A percentile compares a stretch with the other conserved stretches of the same genome.
These are phyloP conservation scores for Apamea sordens DNA, from an alignment of 2,888 invertebrate genomes.

Conservation along the genomic window DNA sequence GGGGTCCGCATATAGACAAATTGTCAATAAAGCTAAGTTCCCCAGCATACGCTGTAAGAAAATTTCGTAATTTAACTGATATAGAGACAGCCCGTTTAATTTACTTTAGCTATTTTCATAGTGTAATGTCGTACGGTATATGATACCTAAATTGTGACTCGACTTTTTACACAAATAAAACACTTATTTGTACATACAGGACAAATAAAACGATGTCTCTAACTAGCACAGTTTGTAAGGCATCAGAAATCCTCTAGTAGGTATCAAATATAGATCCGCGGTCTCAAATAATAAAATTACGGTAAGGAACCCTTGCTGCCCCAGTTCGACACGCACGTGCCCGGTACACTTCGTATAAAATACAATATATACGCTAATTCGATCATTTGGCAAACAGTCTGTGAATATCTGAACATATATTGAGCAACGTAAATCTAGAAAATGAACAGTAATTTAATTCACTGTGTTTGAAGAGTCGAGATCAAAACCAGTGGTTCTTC, in stretches of 20 bases:
- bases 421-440: neutral
- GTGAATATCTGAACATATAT: neutral
- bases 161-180: neutral
- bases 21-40: no score
- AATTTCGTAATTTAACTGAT: no score
- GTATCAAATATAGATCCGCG: neutral
- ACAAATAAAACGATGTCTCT: neutral
- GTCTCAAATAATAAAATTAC: neutral
- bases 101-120: no score
- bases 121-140: no score
- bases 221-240: no score
- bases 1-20: no score
- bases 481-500: neutral
- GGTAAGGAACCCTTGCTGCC: constrained; percentile 4
- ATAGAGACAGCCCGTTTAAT: no score
- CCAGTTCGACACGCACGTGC: no score
- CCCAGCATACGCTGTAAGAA: no score
- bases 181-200: no score
- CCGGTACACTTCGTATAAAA: neutral
- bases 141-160: neutral
- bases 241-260: neutral
- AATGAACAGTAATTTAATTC: neutral
- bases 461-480: neutral
- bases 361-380: neutral
- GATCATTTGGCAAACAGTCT: neutral